Evolutionary conservation across 1,140 invertebrate species (phyloP).

Genomic region (Sipha flava): DNA sequence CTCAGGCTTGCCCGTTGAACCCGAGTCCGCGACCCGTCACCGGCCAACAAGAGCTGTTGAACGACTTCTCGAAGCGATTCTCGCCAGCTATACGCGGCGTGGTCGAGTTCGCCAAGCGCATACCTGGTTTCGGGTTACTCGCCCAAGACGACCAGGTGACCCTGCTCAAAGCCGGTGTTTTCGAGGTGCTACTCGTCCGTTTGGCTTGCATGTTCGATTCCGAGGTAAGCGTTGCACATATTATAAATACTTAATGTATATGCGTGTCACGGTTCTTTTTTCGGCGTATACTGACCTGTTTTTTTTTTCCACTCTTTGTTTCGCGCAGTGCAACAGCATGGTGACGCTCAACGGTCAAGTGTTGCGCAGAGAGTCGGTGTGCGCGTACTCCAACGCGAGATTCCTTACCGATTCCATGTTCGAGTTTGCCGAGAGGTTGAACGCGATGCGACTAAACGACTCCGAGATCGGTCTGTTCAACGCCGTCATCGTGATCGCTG

Average conservation of each 20-base stretch:
- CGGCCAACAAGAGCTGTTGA: slow-evolving; percentile 66
- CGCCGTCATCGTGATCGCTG: slow-evolving; percentile 87
- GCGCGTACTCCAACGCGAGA: slow-evolving; percentile 79
- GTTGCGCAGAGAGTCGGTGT: slow-evolving; percentile 78
- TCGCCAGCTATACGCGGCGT: slow-evolving; percentile 92
- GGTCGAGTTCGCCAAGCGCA: slow-evolving; percentile 93
- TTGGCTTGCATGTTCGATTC: slow-evolving; percentile 89
- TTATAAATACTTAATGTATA: background rate
- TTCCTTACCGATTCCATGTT: slow-evolving; percentile 95
- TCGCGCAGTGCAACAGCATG: slow-evolving; percentile 67
- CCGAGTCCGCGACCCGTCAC: slow-evolving; percentile 76
- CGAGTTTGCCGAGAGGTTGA: slow-evolving; percentile 91
- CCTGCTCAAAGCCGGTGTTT: slow-evolving; percentile 88
- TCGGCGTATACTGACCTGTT: slow-evolving; percentile 5
- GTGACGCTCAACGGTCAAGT: slow-evolving; percentile 88
- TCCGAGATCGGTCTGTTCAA: slow-evolving; percentile 90
- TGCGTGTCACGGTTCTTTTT: background rate
- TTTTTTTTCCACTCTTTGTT: slow-evolving; percentile 27
- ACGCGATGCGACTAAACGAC: slow-evolving; percentile 79
- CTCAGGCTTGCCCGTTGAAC: slow-evolving; percentile 89
- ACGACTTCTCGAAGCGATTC: slow-evolving; percentile 87
- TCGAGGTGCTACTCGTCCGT: slow-evolving; percentile 85
- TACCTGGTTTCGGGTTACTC: slow-evolving; percentile 89
- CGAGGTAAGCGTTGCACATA: slow-evolving; percentile 44
- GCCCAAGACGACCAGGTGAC: slow-evolving; percentile 95